Conservation (phyloP, 2,888 invertebrate genomes). For the Sinohyriopsis cumingii region DNA sequence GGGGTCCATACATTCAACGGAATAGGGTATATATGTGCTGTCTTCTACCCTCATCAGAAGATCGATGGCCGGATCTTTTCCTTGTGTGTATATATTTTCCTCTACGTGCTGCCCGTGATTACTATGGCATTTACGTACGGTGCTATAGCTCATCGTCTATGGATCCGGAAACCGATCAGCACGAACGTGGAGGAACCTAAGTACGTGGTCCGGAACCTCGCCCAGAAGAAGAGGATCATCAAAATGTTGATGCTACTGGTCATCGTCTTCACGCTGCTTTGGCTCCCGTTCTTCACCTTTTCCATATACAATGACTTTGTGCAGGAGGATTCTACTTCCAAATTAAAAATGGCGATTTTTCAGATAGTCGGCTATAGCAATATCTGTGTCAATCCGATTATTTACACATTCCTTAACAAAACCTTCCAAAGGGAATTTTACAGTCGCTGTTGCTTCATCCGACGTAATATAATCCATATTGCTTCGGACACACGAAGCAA, state of each 20-base stretch:
- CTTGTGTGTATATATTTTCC: constrained; percentile 44
- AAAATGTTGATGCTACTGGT: constrained; percentile 57
- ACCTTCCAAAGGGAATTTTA: constrained; percentile 55
- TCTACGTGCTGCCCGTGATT: constrained; percentile 54
- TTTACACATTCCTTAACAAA: constrained; percentile 64
- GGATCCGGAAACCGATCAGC: constrained; percentile 55
- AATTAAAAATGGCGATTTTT: constrained; percentile 48
- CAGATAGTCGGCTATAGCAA: constrained; percentile 62
- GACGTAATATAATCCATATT: neutral
- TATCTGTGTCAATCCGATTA: constrained; percentile 60
- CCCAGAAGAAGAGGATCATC: constrained; percentile 54
- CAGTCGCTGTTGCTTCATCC: constrained; percentile 6
- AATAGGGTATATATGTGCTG: constrained; percentile 50
- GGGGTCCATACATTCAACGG: constrained; percentile 21
- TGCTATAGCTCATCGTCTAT: constrained; percentile 51
- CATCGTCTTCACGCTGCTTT: constrained; percentile 52
- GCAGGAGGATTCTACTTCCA: constrained; percentile 22
- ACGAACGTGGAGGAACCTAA: constrained; percentile 42
- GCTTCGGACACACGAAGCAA: neutral
- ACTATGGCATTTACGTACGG: constrained; percentile 58
- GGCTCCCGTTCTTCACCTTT: constrained; percentile 62
- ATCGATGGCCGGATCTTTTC: constrained; percentile 41
- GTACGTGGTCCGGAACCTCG: constrained; percentile 39
- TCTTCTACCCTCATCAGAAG: constrained; percentile 42
- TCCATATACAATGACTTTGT: constrained; percentile 48